Conservation (phyloP, 2,113 vertebrate genomes). For the Lontra canadensis region DNA sequence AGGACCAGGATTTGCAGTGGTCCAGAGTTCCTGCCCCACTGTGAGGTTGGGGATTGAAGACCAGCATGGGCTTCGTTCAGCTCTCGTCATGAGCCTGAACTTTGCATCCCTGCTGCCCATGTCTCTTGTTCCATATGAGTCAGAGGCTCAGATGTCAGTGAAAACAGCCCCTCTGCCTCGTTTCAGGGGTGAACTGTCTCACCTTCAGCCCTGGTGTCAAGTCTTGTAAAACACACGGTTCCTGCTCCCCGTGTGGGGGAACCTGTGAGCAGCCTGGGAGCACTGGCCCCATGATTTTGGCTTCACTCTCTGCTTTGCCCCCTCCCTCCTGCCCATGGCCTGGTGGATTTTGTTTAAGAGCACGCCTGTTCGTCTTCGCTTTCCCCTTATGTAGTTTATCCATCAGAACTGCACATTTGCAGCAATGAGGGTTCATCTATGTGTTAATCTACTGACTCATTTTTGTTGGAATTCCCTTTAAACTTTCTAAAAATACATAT, state of each 20-base stretch:
- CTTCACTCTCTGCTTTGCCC: not conserved
- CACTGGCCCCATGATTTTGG: no score
- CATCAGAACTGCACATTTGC: not conserved
- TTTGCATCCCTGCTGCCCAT: no score
- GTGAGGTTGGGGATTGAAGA: not conserved
- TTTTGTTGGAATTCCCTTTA: not conserved
- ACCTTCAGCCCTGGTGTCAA: not conserved
- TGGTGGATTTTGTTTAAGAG: not conserved
- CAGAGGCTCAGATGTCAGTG: fast-evolving
- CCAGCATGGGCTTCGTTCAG: not conserved
- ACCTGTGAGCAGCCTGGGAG: not conserved
- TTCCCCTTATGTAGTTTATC: not conserved
- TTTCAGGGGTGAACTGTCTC: not conserved
- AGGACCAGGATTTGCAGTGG: no score
- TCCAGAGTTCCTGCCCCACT: not conserved
- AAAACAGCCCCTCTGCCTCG: no score
- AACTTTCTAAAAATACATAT: not conserved
- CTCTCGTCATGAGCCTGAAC: not conserved
- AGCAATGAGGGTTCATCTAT: not conserved
- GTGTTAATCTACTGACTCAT: not conserved
- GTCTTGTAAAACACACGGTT: no score
- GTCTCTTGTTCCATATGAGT: not conserved
- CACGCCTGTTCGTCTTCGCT: not conserved
- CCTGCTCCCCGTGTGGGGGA: fast-evolving
- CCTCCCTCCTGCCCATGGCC: not conserved